Base-by-base conservation (phyloP, 2,113 vertebrate genomes). In the Thymallus thymallus region DNA sequence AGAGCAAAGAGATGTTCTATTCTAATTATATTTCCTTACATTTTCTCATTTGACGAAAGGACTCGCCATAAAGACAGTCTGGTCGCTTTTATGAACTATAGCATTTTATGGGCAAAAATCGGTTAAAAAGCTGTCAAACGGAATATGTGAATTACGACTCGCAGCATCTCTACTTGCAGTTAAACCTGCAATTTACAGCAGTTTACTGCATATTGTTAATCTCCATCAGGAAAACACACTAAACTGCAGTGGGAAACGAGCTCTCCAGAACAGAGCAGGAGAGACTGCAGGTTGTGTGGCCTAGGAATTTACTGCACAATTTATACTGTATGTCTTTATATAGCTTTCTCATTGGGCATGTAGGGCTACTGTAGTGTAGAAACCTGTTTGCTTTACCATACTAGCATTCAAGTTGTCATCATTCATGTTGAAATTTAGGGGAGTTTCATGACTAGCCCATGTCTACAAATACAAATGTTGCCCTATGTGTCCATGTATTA, bases 231-330 rank as follows among this genome's bases (percentile, higher is more conserved):
- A 71, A 29, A 74, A 55, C 55, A 9, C 32, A 72, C 24, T 72
- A 62, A 72, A n/a, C 14, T 35, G 45, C 35, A 62, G 16, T 51
- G 48, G 73, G 73, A 75, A 75, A 75, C 48, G 35, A 72, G 77
- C 69, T 68, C 10, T 14, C 5, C 71, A 65, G 66, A 69, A 79
- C 80, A 73, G 75, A 55, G 35, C 68, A 62, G 41, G 63, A 56
- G 67, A 75, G 61, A 26, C 45, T 32, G 56, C 56, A 60, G 18
- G 56, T 9, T 60, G 56, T n/a, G 18, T 51, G 48, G 12, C 48
- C 16, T 55, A 56, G 22, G 65, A 51, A 32, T 70, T 73, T 56
- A 63, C 58, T 61, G 20, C 58, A 51, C 48, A 51, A 51, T 51
- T 14, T 4, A 51, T 3, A 51, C 16, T 18, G 14, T 5, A 18